Conservation (phyloP, 2,113 vertebrate genomes). For the Paradoxurus hermaphroditus region DNA sequence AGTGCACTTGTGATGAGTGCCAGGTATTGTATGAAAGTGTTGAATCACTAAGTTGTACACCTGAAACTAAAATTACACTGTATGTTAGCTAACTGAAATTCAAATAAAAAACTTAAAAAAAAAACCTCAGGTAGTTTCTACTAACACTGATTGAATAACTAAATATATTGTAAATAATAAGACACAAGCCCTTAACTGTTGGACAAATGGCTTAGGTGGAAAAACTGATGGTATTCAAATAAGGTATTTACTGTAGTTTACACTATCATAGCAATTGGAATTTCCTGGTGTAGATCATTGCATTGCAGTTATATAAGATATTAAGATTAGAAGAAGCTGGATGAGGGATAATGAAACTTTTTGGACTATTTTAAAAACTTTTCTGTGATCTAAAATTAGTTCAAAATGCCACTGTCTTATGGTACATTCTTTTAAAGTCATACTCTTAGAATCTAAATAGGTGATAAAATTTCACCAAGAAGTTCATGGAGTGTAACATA, state of each 20-base stretch:
- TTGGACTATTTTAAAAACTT: background rate
- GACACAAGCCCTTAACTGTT: background rate
- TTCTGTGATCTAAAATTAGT: constrained; percentile 1
- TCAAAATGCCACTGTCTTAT: background rate
- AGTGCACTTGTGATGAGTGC: background rate
- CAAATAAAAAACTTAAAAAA: background rate
- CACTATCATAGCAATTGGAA: background rate
- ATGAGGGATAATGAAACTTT: background rate
- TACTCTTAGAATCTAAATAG: constrained; percentile 12
- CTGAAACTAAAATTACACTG: background rate
- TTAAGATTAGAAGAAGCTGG: background rate
- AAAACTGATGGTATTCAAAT: constrained; percentile 14
- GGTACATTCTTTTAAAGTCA: constrained; percentile 20
- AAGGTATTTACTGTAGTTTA: constrained; percentile 30
- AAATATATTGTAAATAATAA: constrained; percentile 2
- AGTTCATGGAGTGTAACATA: background rate
- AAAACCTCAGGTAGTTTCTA: background rate
- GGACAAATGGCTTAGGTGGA: background rate
- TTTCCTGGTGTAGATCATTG: background rate
- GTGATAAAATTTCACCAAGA: background rate
- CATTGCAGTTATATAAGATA: background rate
- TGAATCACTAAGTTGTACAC: background rate
- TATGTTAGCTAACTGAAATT: background rate
- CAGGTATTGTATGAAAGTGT: background rate
- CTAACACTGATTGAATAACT: background rate